Conservation (phyloP, 2,797 vertebrate genomes). For the Sphenopsis melanotis region DNA sequence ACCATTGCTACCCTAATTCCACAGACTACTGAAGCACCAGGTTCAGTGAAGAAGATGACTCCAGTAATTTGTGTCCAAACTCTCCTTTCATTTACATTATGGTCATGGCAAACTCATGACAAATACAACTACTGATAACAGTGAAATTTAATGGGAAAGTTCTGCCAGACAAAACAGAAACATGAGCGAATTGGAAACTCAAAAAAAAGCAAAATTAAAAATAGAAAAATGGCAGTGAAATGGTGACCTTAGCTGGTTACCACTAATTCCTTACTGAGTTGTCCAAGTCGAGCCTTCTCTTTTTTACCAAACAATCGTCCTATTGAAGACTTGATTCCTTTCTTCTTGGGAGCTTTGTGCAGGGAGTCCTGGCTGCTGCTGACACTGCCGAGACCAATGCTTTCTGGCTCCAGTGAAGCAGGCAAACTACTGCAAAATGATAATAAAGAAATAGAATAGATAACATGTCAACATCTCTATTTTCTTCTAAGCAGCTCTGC, state of each 20-base stretch:
- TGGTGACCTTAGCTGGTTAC: conserved; percentile 65
- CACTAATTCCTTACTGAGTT: conserved; percentile 90
- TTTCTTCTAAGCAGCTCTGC: not conserved
- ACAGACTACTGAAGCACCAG: not conserved
- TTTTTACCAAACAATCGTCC: conserved; percentile 99
- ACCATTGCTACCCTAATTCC: not conserved
- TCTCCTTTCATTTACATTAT: not conserved
- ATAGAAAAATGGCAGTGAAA: conserved; percentile 4
- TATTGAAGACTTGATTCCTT: conserved; percentile 99
- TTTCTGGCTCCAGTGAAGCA: conserved; percentile 89
- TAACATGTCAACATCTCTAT: not conserved
- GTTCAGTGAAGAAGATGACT: not conserved
- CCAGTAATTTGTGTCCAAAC: not conserved
- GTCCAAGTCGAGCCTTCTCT: conserved; percentile 92
- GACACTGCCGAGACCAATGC: conserved; percentile 88
- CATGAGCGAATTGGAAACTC: not conserved
- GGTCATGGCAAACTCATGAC: not conserved
- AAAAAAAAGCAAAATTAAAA: not conserved
- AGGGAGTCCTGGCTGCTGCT: conserved; percentile 97
- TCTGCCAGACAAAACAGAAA: not conserved
- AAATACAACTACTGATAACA: not conserved
- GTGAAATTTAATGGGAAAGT: not conserved
- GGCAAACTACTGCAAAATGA: conserved; percentile 81
- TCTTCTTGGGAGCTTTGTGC: conserved; percentile 98
- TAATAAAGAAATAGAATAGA: conserved; percentile 12